Conservation (phyloP, 2,888 invertebrate species). For the Polia nebulosa region DNA sequence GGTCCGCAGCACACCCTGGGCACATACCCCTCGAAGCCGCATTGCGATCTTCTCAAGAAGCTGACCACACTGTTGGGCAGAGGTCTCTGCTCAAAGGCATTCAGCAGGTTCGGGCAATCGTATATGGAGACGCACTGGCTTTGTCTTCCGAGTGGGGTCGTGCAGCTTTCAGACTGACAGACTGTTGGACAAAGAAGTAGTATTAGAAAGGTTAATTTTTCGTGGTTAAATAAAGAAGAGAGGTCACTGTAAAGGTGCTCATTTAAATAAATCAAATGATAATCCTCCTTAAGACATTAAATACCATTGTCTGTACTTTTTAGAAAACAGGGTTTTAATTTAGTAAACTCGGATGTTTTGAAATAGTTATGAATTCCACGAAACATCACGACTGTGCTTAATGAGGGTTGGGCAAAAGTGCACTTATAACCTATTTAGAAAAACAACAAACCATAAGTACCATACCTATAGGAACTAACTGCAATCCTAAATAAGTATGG, state of each 20-base stretch:
- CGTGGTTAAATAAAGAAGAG: not conserved
- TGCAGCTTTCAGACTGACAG: conserved; percentile 81
- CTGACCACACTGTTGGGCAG: conserved; percentile 77
- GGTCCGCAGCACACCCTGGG: conserved; percentile 91
- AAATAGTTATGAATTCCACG: not conserved
- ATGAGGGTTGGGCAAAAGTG: too few species aligned
- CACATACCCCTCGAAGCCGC: conserved; percentile 86
- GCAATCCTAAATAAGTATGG: not conserved
- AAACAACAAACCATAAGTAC: too few species aligned
- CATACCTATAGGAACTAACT: not conserved
- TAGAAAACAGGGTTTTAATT: too few species aligned
- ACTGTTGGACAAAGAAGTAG: conserved; percentile 61
- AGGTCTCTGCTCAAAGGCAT: conserved; percentile 83
- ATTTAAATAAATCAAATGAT: not conserved
- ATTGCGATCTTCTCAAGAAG: conserved; percentile 89
- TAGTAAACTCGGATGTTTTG: too few species aligned
- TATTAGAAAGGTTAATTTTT: not conserved
- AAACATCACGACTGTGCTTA: not conserved
- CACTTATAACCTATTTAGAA: too few species aligned
- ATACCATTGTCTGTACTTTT: too few species aligned
- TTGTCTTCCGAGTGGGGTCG: conserved; percentile 79
- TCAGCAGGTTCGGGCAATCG: conserved; percentile 82
- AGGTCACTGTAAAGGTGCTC: not conserved
- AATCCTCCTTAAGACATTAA: too few species aligned
- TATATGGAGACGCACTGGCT: conserved; percentile 89